A percentile compares a stretch with the other conserved stretches of the same genome.
Evolutionary conservation across 2,888 invertebrate genomes (phyloP).

Genomic region (Anthrax anthrax): DNA sequence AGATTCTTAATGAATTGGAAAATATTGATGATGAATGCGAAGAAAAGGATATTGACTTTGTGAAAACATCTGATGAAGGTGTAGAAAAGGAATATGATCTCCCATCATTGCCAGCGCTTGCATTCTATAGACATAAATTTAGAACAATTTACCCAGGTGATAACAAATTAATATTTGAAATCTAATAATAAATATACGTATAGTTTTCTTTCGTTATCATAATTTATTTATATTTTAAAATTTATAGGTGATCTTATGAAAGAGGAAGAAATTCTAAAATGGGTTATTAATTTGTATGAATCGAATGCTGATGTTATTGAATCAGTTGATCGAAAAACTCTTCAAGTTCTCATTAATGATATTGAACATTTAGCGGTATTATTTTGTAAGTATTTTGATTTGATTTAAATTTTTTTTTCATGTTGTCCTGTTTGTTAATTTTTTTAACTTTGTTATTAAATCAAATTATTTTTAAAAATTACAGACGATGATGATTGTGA

Average conservation of each 20-base stretch:
- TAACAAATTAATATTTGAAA: neutral
- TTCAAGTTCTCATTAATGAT: constrained; percentile 77
- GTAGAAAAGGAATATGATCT: constrained; percentile 80
- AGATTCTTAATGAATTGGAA: constrained; percentile 75
- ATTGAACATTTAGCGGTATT: constrained; percentile 85
- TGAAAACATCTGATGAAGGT: constrained; percentile 80
- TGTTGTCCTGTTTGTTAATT: too few relatives aligned
- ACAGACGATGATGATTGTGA: constrained; percentile 73
- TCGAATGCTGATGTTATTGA: constrained; percentile 81
- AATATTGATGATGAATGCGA: constrained; percentile 90
- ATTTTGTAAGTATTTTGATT: constrained; percentile 68
- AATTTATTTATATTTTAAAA: too few relatives aligned
- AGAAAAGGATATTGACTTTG: constrained; percentile 79
- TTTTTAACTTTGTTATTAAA: too few relatives aligned
- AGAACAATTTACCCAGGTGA: constrained; percentile 65
- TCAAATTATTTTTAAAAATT: too few relatives aligned
- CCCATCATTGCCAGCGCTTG: constrained; percentile 63
- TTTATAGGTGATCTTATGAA: constrained; percentile 67
- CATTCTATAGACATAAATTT: constrained; percentile 77
- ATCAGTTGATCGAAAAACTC: constrained; percentile 76
- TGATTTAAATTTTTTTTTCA: too few relatives aligned
- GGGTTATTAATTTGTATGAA: constrained; percentile 75
- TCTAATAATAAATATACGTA: too few relatives aligned
- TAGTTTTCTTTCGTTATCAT: too few relatives aligned
- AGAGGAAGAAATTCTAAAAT: constrained; percentile 76